phyloP scores from a whole-genome alignment of 2,797 vertebrate genomes.

The Coccyzus lansbergi region DNA sequence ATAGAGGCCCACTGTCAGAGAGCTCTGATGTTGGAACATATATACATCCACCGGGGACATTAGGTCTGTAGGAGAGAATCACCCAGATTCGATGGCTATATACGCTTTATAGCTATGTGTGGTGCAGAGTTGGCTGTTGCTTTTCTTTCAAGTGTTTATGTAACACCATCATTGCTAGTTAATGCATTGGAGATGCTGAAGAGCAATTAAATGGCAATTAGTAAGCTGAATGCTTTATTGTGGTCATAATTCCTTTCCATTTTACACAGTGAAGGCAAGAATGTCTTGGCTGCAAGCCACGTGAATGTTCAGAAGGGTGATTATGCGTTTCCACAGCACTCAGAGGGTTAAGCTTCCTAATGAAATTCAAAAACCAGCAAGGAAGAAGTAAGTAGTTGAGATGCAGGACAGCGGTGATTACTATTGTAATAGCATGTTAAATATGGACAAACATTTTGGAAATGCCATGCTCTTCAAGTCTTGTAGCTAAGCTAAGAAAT shows the following conservation, averaged over 20 bases:
- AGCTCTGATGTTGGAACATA: neutral
- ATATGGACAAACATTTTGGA: neutral
- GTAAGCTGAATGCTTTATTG: slow-evolving; percentile 28
- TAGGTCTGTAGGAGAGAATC: neutral
- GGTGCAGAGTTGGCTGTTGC: neutral
- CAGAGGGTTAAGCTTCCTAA: neutral
- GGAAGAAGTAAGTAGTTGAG: neutral
- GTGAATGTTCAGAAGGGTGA: neutral
- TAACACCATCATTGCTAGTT: neutral
- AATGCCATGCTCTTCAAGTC: too few species aligned
- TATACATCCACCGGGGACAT: neutral
- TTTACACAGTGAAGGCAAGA: neutral
- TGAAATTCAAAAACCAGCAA: neutral
- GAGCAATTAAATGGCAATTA: slow-evolving; percentile 55
- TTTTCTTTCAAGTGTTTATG: slow-evolving; percentile 2
- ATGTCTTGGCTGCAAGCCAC: neutral
- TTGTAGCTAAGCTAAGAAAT: neutral
- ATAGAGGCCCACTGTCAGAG: neutral
- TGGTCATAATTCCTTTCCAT: slow-evolving; percentile 38
- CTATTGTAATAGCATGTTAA: neutral
- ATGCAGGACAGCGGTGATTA: neutral
- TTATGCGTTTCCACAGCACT: neutral
- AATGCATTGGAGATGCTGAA: slow-evolving; percentile 32
- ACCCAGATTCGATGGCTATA: neutral
- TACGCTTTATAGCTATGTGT: neutral